These are phyloP conservation scores for Dicerorhinus sumatrensis DNA, from an alignment of 2,113 vertebrate species.

Conservation along the genomic window DNA sequence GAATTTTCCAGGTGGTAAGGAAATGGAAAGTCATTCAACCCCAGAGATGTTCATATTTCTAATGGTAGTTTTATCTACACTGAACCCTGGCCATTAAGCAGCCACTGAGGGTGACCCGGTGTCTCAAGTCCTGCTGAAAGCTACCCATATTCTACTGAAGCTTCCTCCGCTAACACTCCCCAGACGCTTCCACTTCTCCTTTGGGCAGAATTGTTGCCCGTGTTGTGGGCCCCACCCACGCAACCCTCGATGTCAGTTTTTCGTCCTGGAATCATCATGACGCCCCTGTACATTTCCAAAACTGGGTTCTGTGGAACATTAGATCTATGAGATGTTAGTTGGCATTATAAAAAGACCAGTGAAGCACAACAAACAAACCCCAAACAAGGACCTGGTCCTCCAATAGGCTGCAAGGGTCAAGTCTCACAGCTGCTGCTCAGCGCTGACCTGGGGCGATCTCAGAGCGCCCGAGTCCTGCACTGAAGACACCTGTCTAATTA, in stretches of 20 bases:
- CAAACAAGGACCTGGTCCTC: background rate
- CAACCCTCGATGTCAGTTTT: background rate
- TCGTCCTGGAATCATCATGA: background rate
- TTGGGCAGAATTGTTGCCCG: background rate
- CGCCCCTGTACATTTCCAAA: background rate
- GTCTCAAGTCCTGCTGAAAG: background rate
- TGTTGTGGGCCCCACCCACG: accelerated
- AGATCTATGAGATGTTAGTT: background rate
- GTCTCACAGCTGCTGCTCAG: background rate
- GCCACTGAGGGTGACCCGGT: background rate
- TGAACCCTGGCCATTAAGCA: background rate
- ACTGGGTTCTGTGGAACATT: background rate
- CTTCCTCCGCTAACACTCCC: no score
- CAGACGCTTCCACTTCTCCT: no score
- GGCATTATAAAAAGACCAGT: background rate
- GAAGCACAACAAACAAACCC: background rate
- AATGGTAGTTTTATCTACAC: background rate
- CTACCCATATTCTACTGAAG: background rate
- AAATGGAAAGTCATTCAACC: background rate
- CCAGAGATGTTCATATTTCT: background rate
- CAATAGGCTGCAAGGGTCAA: no score
- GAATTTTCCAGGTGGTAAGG: background rate
- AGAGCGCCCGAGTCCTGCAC: no score
- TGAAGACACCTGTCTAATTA: background rate
- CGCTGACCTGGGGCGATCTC: background rate